Evolutionary conservation across 2,797 vertebrate species (phyloP), one percentile per base, ranked within the genome.

Genomic region (Gymnothorax javanicus): DNA sequence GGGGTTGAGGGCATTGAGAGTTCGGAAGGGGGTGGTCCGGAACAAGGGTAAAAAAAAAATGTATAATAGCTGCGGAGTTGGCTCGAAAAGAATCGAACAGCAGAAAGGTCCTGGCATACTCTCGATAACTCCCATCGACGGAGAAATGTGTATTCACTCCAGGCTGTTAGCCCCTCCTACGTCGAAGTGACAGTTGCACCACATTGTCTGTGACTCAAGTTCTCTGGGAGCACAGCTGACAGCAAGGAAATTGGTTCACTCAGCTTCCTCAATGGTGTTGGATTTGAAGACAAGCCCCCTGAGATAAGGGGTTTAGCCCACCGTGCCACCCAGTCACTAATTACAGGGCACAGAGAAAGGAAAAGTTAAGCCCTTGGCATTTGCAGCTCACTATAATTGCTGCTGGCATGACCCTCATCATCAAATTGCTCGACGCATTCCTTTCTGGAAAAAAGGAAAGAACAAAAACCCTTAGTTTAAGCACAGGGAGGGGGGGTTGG

Each of bases 321-420:
- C 85, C 79, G 79, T 90, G 89, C 89, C 88, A 90, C 89, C 85
- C 85, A 83, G 87, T 88, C 83, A 82, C 89, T 90, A 87, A 88
- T 88, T 90, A 88, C 86, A 88, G 86, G 88, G 85, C 88, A 86
- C 71, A 71, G 82, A 88, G 84, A 85, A 89, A 89, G 86, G 86
- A 87, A 87, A 86, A 81, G 87, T 84, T 89, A 87, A 89, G 86
- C 88, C 87, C 83, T 59, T 85, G 88, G 87, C 89, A 89, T 88
- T 89, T 89, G 83, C 79, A 87, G 85, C 89, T 85, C 69, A 52
- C 86, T 86, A 83, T 88, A 90, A 89, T 89, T 89, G 89, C 88
- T 79, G 82, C 85, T 87, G 85, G 85, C 85, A 89, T 83, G 86
- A 83, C 85, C 79, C 50, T 71, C 83, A 83, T 43, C 84, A 87